Evolutionary conservation across 2,113 vertebrate species (phyloP).

Genomic region (Sminthopsis crassicaudata): DNA sequence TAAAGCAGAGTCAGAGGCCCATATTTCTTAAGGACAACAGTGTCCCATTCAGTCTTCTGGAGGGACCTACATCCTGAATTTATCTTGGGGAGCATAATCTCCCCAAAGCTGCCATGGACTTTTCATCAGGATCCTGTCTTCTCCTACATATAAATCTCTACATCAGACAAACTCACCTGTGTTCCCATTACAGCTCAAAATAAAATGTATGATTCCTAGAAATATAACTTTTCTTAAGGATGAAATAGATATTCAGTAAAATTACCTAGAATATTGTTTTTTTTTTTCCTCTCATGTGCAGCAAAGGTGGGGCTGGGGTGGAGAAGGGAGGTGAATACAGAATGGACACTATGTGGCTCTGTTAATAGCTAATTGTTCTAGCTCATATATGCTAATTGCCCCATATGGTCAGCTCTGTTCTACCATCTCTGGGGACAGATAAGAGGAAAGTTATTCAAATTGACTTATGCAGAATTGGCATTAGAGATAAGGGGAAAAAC

Average conservation of each 20-base stretch:
- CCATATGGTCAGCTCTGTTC: not conserved
- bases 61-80: not conserved
- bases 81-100: not conserved
- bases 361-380: not conserved
- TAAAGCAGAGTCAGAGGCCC: not conserved
- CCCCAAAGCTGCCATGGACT: not conserved
- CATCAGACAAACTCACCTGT: not conserved
- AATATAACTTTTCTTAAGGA: not conserved
- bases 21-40: not conserved
- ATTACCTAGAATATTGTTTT: not conserved
- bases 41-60: not conserved
- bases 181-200: not conserved
- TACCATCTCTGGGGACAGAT: not conserved
- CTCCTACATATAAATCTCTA: not conserved
- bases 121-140: not conserved
- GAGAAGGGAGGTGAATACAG: not conserved
- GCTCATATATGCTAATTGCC: not conserved
- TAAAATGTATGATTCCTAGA: not conserved
- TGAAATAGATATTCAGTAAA: not conserved
- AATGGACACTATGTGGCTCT: not conserved
- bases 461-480: slow-evolving; percentile 8
- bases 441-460: not conserved
- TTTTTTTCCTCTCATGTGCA: not conserved
- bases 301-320: not conserved
- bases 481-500: slow-evolving; percentile 22